Conservation (phyloP, 2,888 invertebrate species). For the Hypselothyrea guttata region DNA sequence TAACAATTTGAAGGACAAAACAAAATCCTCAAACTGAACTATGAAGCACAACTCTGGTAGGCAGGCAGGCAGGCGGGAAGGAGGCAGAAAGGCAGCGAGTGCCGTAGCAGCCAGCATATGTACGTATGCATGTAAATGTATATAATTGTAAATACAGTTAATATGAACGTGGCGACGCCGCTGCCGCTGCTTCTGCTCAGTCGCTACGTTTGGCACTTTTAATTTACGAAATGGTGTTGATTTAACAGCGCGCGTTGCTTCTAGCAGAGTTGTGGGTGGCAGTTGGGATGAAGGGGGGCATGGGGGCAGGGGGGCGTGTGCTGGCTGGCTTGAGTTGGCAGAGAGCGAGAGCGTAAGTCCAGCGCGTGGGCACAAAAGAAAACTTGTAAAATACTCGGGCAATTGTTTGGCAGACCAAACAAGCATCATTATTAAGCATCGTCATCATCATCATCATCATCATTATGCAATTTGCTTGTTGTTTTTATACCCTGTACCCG, state of each 20-base stretch:
- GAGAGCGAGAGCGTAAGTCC: slow-evolving; percentile 6
- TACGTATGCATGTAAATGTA: slow-evolving; percentile 9
- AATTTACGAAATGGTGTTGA: slow-evolving; percentile 80
- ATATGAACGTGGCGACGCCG: slow-evolving; percentile 54
- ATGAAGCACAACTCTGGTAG: too few relatives aligned
- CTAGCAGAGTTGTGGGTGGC: slow-evolving; percentile 1
- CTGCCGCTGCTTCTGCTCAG: slow-evolving; percentile 13
- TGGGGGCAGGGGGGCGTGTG: background rate
- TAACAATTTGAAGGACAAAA: too few relatives aligned
- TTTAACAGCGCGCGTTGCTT: slow-evolving; percentile 58
- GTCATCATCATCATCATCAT: slow-evolving; percentile 18
- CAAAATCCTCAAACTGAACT: too few relatives aligned
- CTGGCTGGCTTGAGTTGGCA: background rate
- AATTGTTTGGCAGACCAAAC: slow-evolving; percentile 58
- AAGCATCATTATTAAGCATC: slow-evolving; percentile 34
- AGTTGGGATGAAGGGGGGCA: background rate
- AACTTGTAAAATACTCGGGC: slow-evolving; percentile 59
- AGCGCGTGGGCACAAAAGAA: slow-evolving; percentile 43
- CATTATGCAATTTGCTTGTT: slow-evolving; percentile 32
- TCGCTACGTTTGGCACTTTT: slow-evolving; percentile 70
- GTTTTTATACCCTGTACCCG: too few relatives aligned
- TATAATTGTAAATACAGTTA: slow-evolving; percentile 73
- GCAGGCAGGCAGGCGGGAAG: too few relatives aligned
- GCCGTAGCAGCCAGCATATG: background rate
- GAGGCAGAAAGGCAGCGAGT: too few relatives aligned